A percentile compares a stretch with the other conserved stretches of the same genome.
phyloP scores from a whole-genome alignment of 2,797 vertebrate genomes.

The Poeciliopsis turneri region DNA sequence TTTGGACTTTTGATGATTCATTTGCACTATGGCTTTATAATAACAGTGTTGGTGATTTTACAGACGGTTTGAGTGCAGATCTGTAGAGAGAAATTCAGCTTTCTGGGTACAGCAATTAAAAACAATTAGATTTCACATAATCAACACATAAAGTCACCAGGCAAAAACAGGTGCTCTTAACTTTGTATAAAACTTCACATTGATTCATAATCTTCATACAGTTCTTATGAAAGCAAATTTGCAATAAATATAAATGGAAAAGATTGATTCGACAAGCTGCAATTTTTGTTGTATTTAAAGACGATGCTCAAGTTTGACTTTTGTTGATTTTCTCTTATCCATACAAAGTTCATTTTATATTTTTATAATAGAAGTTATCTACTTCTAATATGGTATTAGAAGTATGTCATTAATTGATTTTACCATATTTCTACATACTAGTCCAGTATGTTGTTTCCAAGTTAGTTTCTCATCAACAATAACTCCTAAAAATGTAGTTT shows the following conservation, averaged over 20 bases:
- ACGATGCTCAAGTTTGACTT: not conserved
- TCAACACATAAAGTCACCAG: not conserved
- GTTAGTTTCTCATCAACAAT: too few relatives aligned
- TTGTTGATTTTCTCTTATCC: not conserved
- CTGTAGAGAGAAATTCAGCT: not conserved
- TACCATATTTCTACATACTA: too few relatives aligned
- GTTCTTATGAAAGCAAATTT: not conserved
- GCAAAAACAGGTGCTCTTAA: not conserved
- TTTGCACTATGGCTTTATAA: constrained; percentile 33
- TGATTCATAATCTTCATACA: not conserved
- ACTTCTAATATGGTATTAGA: too few relatives aligned
- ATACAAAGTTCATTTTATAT: not conserved
- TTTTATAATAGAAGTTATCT: not conserved
- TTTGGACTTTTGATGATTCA: constrained; percentile 5
- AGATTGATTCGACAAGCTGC: not conserved
- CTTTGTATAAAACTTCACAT: not conserved
- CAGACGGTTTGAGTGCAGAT: not conserved
- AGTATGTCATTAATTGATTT: too few relatives aligned
- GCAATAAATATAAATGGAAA: not conserved
- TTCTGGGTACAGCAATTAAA: not conserved
- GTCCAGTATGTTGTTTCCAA: too few relatives aligned
- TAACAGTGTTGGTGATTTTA: constrained; percentile 12
- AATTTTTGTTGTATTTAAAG: not conserved
- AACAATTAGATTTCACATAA: not conserved
- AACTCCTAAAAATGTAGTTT: too few relatives aligned